A percentile compares a stretch with the other conserved stretches of the same genome.
Conservation (phyloP, 2,113 vertebrate genomes). For the Stigmatopora nigra region DNA sequence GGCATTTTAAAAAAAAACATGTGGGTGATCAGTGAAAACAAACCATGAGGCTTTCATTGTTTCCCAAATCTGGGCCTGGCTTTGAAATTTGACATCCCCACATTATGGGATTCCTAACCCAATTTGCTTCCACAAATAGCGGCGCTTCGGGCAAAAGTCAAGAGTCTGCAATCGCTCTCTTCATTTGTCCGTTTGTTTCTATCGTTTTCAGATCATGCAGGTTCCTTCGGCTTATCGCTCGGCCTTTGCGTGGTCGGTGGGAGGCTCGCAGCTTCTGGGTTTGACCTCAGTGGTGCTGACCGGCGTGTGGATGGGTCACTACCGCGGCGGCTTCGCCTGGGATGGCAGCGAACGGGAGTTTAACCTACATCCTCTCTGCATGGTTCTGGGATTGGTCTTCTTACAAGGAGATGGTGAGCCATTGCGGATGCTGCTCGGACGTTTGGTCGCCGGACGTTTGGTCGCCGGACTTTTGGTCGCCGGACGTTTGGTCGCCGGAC, state of each 20-base stretch:
- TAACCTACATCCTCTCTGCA: constrained; percentile 89
- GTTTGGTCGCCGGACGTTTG: no score
- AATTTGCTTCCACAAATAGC: neutral
- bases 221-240: constrained; percentile 25
- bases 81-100: neutral
- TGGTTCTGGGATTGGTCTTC: constrained; percentile 88
- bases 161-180: no score
- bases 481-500: no score
- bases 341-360: constrained; percentile 74
- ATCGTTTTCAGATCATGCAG: constrained; percentile 70
- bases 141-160: neutral
- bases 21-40: no score
- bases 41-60: no score
- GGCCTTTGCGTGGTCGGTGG: constrained; percentile 71
- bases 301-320: constrained; percentile 85
- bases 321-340: constrained; percentile 82
- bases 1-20: no score
- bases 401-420: constrained; percentile 90
- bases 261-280: constrained; percentile 80
- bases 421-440: no score
- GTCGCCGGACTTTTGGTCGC: no score
- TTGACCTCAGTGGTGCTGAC: constrained; percentile 73
- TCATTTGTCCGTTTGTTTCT: neutral
- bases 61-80: no score
- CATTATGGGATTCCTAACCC: neutral